Evolutionary conservation across 2,888 invertebrate species (phyloP).

Genomic region (Galeruca laticollis): DNA sequence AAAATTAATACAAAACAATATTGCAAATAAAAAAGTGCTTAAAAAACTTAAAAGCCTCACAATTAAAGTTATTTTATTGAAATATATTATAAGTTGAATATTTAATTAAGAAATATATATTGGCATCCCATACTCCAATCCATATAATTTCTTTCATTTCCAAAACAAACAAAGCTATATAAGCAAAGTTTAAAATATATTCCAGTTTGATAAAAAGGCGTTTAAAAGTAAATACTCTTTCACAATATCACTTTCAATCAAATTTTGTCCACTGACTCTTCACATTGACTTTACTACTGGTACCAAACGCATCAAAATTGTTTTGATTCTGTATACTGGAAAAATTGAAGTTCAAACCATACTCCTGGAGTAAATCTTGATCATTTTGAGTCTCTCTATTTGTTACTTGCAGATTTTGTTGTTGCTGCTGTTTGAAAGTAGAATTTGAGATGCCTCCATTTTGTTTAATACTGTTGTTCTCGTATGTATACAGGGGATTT

Average conservation of each 20-base stretch:
- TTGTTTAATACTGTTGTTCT: constrained; percentile 59
- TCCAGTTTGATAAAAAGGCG: constrained; percentile 5
- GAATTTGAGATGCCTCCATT: constrained; percentile 67
- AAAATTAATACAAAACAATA: no score
- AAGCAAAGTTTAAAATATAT: constrained; percentile 15
- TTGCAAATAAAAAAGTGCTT: no score
- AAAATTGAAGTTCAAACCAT: constrained; percentile 77
- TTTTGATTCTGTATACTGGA: constrained; percentile 49
- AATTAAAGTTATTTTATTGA: neutral
- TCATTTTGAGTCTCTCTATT: constrained; percentile 65
- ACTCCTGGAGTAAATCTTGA: constrained; percentile 78
- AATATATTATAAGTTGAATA: neutral
- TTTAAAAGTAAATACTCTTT: constrained; percentile 41
- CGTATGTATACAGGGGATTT: constrained; percentile 68
- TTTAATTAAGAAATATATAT: neutral
- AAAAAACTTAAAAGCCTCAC: no score
- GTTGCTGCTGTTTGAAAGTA: constrained; percentile 25
- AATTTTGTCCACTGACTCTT: constrained; percentile 74
- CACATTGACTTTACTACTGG: constrained; percentile 65
- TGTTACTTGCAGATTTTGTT: neutral
- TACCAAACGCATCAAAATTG: constrained; percentile 60
- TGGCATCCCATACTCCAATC: neutral
- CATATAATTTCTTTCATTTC: neutral
- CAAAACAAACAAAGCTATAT: constrained; percentile 2
- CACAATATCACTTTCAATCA: constrained; percentile 63